Evolutionary conservation across 2,113 vertebrate genomes (phyloP).

Genomic region (Leptocoma aspasia): DNA sequence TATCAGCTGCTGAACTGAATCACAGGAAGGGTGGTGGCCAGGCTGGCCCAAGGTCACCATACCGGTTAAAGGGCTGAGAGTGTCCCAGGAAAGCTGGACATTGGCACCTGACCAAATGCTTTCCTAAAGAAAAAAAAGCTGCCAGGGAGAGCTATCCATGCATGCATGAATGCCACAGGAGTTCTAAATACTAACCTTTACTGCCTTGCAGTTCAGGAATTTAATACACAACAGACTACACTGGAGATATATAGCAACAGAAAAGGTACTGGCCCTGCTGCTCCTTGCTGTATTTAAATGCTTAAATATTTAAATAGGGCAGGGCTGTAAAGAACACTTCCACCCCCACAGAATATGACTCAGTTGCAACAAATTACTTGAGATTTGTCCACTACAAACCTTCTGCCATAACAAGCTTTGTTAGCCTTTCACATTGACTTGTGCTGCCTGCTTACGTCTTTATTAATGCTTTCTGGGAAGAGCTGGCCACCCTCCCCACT

Average conservation of each 20-base stretch:
- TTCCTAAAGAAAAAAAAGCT: background rate
- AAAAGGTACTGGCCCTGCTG: background rate
- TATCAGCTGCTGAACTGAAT: slow-evolving; percentile 1
- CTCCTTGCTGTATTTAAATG: background rate
- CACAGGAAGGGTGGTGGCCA: slow-evolving; percentile 12
- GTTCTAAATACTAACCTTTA: background rate
- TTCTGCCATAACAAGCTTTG: background rate
- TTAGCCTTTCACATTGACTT: background rate
- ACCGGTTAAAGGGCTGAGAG: background rate
- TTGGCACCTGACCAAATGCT: background rate
- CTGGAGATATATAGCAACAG: background rate
- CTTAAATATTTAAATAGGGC: background rate
- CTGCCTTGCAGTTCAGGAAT: background rate
- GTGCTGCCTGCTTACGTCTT: background rate
- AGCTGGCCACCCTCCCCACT: background rate
- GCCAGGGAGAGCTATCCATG: background rate
- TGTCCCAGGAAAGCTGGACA: background rate
- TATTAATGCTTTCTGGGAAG: slow-evolving; percentile 1
- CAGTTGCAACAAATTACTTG: background rate
- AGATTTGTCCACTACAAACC: background rate
- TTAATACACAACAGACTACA: background rate
- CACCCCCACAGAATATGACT: background rate
- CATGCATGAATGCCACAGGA: background rate
- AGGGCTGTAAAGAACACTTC: background rate
- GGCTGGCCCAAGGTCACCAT: background rate